phyloP scores from a whole-genome alignment of 2,888 invertebrate species.

The Phoronis australis region DNA sequence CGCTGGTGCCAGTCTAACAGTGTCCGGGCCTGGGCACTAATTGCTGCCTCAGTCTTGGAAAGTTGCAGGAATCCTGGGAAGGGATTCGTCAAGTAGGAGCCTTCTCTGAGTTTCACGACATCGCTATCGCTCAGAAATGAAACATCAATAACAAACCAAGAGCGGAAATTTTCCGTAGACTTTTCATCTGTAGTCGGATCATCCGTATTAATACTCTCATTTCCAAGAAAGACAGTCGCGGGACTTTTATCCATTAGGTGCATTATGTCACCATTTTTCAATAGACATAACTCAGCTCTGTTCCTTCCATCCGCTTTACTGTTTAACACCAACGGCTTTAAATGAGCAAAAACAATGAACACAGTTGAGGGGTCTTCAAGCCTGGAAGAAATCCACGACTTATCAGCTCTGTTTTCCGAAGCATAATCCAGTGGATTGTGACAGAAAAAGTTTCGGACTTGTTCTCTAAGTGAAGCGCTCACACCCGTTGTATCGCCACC shows the following conservation, averaged over 20 bases:
- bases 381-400: slow-evolving; percentile 32
- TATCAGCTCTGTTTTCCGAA: slow-evolving; percentile 40
- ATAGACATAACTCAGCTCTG: slow-evolving; percentile 19
- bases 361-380: slow-evolving; percentile 25
- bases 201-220: slow-evolving; percentile 23
- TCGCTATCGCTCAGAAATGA: slow-evolving; percentile 20
- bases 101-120: slow-evolving; percentile 7
- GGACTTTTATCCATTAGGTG: slow-evolving; percentile 22
- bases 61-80: slow-evolving; percentile 23
- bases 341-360: slow-evolving; percentile 38
- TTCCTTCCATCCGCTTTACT: slow-evolving; percentile 9
- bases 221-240: slow-evolving; percentile 36
- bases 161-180: no score
- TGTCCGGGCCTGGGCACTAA: slow-evolving; percentile 49
- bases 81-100: neutral
- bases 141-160: slow-evolving; percentile 43
- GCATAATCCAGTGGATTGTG: slow-evolving; percentile 38
- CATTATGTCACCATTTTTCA: slow-evolving; percentile 26
- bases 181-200: no score
- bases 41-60: slow-evolving; percentile 36
- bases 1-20: slow-evolving; percentile 53
- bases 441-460: slow-evolving; percentile 39
- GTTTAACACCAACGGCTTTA: slow-evolving; percentile 25
- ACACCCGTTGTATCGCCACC: slow-evolving; percentile 11
- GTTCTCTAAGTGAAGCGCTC: slow-evolving; percentile 11